phyloP scores from a whole-genome alignment of 2,888 invertebrate genomes.

The Agonopterix heracliana region DNA sequence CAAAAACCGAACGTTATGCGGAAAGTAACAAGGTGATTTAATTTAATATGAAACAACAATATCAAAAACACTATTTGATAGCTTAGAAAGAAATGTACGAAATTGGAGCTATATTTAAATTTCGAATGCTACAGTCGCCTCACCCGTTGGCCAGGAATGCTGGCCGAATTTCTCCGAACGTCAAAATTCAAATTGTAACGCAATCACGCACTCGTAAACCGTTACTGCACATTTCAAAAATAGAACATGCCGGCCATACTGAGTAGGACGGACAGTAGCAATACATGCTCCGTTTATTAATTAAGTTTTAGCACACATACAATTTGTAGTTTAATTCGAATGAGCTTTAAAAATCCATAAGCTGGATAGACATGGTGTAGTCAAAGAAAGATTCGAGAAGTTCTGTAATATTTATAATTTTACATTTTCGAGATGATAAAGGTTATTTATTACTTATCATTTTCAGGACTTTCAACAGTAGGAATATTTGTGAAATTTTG shows the following conservation, averaged over 20 bases:
- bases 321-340: no score
- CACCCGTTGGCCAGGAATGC: constrained; percentile 35
- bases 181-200: constrained; percentile 66
- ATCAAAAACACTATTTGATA: no score
- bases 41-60: no score
- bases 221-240: constrained; percentile 73
- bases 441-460: no score
- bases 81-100: constrained; percentile 21
- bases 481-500: not conserved
- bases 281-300: constrained; percentile 66
- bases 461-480: not conserved
- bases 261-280: constrained; percentile 60
- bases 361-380: no score
- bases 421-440: no score
- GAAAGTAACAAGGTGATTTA: no score
- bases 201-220: constrained; percentile 66
- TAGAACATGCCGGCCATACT: constrained; percentile 72
- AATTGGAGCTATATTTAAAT: constrained; percentile 64
- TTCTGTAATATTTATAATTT: no score
- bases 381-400: no score
- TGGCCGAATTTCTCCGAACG: constrained; percentile 69
- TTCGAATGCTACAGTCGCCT: constrained; percentile 16
- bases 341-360: no score
- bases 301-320: constrained; percentile 45
- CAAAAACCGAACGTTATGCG: no score